phyloP scores from a whole-genome alignment of 2,797 vertebrate genomes.

The Enteromius argenteus region DNA sequence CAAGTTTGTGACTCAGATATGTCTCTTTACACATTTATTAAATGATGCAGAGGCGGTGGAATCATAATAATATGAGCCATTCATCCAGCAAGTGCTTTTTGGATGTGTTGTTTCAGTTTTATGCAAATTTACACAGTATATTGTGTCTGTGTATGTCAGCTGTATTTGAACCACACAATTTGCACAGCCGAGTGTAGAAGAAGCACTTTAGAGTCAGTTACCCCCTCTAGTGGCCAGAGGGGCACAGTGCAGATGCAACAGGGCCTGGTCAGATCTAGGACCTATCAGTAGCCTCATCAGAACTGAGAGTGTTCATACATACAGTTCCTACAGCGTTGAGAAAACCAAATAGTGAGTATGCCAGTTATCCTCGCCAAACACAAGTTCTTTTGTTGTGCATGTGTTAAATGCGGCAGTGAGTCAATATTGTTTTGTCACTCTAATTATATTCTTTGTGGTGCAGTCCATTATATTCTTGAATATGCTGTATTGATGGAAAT shows the following conservation, averaged over 20 bases:
- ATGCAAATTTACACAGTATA: not conserved
- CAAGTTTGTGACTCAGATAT: conserved; percentile 2
- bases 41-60: not conserved
- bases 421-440: conserved; percentile 29
- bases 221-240: conserved; percentile 60
- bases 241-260: conserved; percentile 16
- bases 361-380: not conserved
- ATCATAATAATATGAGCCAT: not conserved
- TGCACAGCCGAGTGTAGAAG: not conserved
- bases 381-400: conserved; percentile 1
- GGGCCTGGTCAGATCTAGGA: not conserved
- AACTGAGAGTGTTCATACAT: conserved; percentile 5
- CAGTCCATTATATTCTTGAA: conserved; percentile 25
- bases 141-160: not conserved
- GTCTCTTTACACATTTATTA: not conserved
- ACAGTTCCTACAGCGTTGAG: not conserved
- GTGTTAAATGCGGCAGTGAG: not conserved
- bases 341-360: not conserved
- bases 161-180: not conserved
- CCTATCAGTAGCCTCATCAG: not conserved
- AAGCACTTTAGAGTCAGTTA: conserved; percentile 52
- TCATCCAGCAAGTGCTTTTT: not conserved
- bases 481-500: conserved; percentile 1
- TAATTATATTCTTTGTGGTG: conserved; percentile 20
- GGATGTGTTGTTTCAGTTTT: not conserved